Base-by-base conservation (phyloP, 1,140 invertebrate genomes). In the Ostrea denselamellosa region DNA sequence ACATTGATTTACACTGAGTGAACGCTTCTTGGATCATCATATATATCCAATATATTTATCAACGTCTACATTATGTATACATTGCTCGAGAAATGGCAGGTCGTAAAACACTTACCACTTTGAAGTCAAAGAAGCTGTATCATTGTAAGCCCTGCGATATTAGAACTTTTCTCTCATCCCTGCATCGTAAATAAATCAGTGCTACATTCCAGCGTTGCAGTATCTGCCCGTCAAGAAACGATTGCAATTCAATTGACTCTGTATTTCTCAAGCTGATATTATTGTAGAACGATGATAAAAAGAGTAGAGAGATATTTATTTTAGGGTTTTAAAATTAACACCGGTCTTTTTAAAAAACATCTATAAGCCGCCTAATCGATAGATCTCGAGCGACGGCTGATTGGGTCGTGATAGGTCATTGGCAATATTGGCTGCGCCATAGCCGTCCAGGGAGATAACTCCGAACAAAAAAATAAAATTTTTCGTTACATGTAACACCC, bases 321-420 rank as follows among this genome's bases (percentile, higher is more conserved):
- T 77, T 77, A 28, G 25, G 28, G 25, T 22, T 22, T 77, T 77
- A 28, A 77, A 77, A 77, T 77, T 77, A 77, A 77, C 68, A 77
- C 68, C 25, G 68, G 68, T 77, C 68, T 77, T 77, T 44, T 77
- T 77, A 77, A 77, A 19, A 77, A 77, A 77, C 68, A 77, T 77
- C 68, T 77, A 77, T 34, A 77, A 77, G 68, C 68, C 68, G 68
- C 9, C 28, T 77, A 77, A 77, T 77, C 68, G 68, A 77, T 77
- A 28, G 68, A 77, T 77, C 68, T 77, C 28, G 25, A 28, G 12
- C 14, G 10, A 22, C 22, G 28, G 14, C 68, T 8, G 68, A 77
- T 77, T 22, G 25, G 25, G 68, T 77, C 68, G 19, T 8, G 14
- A 19, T 3, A n/a, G 56, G 56, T 62, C 56, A 62, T 19, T 62